A percentile compares a stretch with the other conserved stretches of the same genome.
These are phyloP conservation scores for Ahaetulla prasina DNA, from an alignment of 2,113 vertebrate species.

Conservation along the genomic window DNA sequence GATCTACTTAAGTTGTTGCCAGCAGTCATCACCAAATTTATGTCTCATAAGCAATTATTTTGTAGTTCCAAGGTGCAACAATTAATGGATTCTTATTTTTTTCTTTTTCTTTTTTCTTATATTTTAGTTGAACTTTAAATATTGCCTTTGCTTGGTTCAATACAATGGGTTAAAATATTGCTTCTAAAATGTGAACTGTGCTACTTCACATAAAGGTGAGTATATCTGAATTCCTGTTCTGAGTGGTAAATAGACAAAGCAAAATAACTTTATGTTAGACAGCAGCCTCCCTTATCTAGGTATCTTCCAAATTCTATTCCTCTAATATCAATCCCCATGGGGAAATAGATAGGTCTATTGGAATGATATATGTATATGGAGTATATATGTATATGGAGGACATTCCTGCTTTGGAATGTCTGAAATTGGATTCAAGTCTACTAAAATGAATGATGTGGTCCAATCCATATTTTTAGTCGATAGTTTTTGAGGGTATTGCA, in stretches of 20 bases:
- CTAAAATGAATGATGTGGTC: not conserved
- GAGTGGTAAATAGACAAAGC: not conserved
- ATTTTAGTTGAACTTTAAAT: not conserved
- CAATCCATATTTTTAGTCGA: not conserved
- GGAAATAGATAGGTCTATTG: not conserved
- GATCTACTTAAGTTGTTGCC: not conserved
- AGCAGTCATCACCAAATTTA: not conserved
- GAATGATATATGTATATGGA: not conserved
- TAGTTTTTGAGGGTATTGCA: not conserved
- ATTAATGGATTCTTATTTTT: not conserved
- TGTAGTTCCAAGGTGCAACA: not conserved
- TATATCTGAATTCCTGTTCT: not conserved
- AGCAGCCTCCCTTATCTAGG: not conserved
- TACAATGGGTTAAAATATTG: not conserved
- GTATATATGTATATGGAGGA: not conserved
- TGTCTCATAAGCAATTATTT: not conserved
- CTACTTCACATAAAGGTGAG: not conserved
- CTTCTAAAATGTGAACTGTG: not conserved
- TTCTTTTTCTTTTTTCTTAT: not conserved
- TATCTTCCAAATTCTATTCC: not conserved
- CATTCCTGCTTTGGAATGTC: not conserved
- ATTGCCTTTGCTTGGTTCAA: not conserved
- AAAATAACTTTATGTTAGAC: not conserved
- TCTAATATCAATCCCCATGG: not conserved
- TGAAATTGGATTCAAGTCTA: not conserved